phyloP scores from a whole-genome alignment of 1,140 invertebrate genomes.

The Drosophila mayri region DNA sequence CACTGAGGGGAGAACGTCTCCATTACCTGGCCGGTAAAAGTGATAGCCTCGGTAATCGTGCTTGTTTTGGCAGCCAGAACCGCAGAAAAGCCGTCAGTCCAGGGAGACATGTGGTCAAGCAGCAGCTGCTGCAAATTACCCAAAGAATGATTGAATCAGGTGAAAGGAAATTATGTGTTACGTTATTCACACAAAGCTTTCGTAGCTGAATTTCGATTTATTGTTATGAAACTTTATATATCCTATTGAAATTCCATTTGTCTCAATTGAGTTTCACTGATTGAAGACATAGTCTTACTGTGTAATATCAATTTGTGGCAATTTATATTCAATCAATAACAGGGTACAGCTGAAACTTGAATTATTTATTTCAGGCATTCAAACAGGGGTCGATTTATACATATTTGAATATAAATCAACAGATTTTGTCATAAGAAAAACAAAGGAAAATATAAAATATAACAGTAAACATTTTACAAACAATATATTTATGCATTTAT shows the following conservation, averaged over 20 bases:
- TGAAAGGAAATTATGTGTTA: background rate
- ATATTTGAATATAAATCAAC: background rate
- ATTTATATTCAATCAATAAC: slow-evolving; percentile 35
- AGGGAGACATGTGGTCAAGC: slow-evolving; percentile 12
- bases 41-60: slow-evolving; percentile 30
- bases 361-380: background rate
- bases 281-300: background rate
- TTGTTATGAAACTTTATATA: background rate
- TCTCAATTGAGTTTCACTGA: slow-evolving; percentile 3
- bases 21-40: slow-evolving; percentile 39
- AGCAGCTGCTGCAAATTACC: slow-evolving; percentile 39
- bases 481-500: too few relatives aligned
- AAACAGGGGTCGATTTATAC: background rate
- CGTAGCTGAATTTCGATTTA: background rate
- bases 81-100: slow-evolving; percentile 33
- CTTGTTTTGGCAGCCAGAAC: slow-evolving; percentile 34
- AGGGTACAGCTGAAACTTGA: slow-evolving; percentile 2
- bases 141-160: background rate
- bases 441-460: background rate
- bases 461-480: too few relatives aligned
- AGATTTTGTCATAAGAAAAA: background rate
- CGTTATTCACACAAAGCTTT: background rate
- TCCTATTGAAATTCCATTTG: slow-evolving; percentile 11
- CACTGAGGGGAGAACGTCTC: slow-evolving; percentile 25
- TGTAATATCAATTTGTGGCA: slow-evolving; percentile 21